Conservation (phyloP, 1,140 invertebrate species). For the Zaprionus camerounensis region DNA sequence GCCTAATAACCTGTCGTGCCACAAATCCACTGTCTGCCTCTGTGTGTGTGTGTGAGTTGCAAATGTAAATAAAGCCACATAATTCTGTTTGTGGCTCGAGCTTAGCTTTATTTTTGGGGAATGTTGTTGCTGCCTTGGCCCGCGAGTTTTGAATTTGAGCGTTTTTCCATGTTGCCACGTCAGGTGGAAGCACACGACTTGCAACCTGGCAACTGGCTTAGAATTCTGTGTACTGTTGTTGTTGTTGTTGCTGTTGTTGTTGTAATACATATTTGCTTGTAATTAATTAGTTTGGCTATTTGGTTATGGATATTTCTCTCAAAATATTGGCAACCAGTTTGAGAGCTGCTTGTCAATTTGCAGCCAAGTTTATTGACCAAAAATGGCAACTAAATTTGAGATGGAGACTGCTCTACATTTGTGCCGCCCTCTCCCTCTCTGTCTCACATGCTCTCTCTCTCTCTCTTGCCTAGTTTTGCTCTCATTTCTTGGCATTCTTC, state of each 20-base stretch:
- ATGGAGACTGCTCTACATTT: not conserved
- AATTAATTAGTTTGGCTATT: constrained; percentile 77
- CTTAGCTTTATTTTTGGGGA: constrained; percentile 50
- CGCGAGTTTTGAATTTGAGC: constrained; percentile 72
- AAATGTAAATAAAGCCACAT: constrained; percentile 79
- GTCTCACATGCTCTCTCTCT: too few relatives aligned
- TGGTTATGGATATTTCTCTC: constrained; percentile 54
- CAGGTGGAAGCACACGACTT: constrained; percentile 66
- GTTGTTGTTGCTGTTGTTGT: constrained; percentile 5
- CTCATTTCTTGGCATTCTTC: too few relatives aligned
- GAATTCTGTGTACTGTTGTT: constrained; percentile 46
- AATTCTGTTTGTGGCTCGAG: constrained; percentile 57
- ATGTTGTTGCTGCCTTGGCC: constrained; percentile 64
- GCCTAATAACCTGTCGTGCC: constrained; percentile 81
- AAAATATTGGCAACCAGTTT: constrained; percentile 68
- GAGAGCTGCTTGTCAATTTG: constrained; percentile 52
- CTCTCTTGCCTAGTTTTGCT: not conserved
- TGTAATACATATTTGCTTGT: constrained; percentile 50
- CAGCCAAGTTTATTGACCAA: not conserved
- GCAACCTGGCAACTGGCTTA: constrained; percentile 59
- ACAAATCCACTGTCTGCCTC: constrained; percentile 60
- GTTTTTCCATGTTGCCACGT: constrained; percentile 73
- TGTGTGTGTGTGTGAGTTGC: constrained; percentile 39
- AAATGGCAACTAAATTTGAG: not conserved
- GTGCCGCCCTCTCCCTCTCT: too few relatives aligned